Evolutionary conservation across 2,797 vertebrate species (phyloP).

Genomic region (Chaunax sp.): DNA sequence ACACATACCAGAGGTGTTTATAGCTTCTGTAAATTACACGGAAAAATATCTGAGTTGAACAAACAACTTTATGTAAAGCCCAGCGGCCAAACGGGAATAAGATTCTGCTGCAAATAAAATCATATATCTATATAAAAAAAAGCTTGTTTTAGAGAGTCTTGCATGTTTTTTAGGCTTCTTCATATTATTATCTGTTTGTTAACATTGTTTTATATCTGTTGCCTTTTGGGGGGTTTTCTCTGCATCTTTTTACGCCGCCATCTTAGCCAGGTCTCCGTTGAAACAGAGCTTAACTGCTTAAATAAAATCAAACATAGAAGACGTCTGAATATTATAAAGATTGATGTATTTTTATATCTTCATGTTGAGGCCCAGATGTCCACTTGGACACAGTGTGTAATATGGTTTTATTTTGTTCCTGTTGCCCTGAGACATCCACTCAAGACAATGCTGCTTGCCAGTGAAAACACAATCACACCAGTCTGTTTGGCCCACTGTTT

Average conservation of each 20-base stretch:
- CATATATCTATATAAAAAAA: not conserved
- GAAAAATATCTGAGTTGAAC: conserved; percentile 45
- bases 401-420: conserved; percentile 52
- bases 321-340: conserved; percentile 25
- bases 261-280: not conserved
- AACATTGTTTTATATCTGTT: not conserved
- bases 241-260: not conserved
- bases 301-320: not conserved
- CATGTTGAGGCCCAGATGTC: conserved; percentile 22
- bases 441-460: conserved; percentile 65
- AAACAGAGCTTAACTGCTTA: not conserved
- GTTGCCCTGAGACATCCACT: conserved; percentile 62
- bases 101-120: conserved; percentile 1
- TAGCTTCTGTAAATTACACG: conserved; percentile 53
- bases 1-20: conserved; percentile 22
- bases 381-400: conserved; percentile 23
- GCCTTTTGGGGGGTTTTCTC: not conserved
- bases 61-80: conserved; percentile 34
- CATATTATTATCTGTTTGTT: not conserved
- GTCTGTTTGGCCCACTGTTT: conserved; percentile 51
- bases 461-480: conserved; percentile 67
- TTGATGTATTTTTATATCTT: not conserved
- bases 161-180: no score
- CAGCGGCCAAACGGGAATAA: conserved; percentile 13
- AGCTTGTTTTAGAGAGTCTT: not conserved